Percentiles rank a stretch among this genome's conserved stretches.
Evolutionary conservation across 1,140 invertebrate genomes (phyloP).

Genomic region (Phenacoccus solenopsis): DNA sequence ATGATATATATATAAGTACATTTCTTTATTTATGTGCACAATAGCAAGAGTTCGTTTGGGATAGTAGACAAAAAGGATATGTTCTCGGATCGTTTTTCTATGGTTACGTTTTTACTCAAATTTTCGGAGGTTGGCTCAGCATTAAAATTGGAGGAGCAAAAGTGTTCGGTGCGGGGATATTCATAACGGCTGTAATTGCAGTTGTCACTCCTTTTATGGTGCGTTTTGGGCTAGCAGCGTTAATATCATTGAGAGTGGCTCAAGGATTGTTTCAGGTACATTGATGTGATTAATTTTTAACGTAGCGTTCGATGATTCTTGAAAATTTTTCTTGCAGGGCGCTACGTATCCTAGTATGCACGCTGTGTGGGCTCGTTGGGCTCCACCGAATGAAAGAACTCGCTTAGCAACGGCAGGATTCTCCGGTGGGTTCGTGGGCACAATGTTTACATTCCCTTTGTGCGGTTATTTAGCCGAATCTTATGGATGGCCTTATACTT

Average conservation of each 20-base stretch:
- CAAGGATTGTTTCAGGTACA: background rate
- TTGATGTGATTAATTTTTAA: background rate
- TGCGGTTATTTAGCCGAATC: constrained; percentile 55
- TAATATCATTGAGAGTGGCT: constrained; percentile 57
- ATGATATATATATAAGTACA: no score
- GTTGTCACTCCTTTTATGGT: constrained; percentile 68
- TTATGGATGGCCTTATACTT: constrained; percentile 73
- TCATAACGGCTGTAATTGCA: constrained; percentile 64
- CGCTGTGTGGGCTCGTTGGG: constrained; percentile 76
- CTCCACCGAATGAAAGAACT: constrained; percentile 68
- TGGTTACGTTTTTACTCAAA: constrained; percentile 59
- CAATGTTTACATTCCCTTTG: constrained; percentile 64
- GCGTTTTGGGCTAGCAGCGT: constrained; percentile 60
- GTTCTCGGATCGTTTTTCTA: constrained; percentile 81
- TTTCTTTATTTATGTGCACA: constrained; percentile 6
- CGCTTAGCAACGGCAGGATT: constrained; percentile 62
- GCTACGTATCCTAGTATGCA: constrained; percentile 84
- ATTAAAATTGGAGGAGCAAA: constrained; percentile 52
- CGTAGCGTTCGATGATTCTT: constrained; percentile 23
- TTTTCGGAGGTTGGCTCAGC: constrained; percentile 57
- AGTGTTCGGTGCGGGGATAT: constrained; percentile 66
- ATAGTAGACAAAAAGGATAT: constrained; percentile 58
- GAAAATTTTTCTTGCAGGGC: constrained; percentile 44
- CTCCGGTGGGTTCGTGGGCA: constrained; percentile 70
- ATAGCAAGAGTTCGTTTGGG: constrained; percentile 45